Conservation (phyloP, 2,888 invertebrate species). For the Lasioglossum figueresi region DNA sequence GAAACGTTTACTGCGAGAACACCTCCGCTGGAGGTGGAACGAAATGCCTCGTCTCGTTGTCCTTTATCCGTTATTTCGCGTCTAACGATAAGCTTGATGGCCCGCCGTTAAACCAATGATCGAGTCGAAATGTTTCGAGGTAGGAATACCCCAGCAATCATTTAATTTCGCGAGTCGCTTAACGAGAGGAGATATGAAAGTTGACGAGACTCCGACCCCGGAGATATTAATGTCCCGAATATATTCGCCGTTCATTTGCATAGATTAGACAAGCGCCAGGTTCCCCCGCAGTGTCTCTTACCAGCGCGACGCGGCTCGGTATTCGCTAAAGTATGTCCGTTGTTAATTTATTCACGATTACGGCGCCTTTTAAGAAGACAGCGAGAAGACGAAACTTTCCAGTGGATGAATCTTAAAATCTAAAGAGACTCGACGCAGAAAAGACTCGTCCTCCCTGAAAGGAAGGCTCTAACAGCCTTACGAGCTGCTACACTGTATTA, state of each 20-base stretch:
- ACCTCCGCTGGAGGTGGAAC: background rate
- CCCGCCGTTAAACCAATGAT: background rate
- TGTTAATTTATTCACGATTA: conserved; percentile 52
- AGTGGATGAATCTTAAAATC: conserved; percentile 28
- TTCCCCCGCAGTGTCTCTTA: background rate
- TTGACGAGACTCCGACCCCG: background rate
- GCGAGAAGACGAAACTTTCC: conserved; percentile 5
- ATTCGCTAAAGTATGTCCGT: conserved; percentile 15
- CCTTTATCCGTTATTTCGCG: background rate
- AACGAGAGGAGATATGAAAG: conserved; percentile 4
- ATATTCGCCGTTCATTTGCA: conserved; percentile 41
- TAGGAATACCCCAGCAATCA: background rate
- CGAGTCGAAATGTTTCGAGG: background rate
- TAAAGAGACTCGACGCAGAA: conserved; percentile 19
- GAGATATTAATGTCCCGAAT: conserved; percentile 17
- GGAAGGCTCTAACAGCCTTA: conserved; percentile 45
- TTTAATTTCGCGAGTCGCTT: conserved; percentile 17
- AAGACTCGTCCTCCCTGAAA: conserved; percentile 36
- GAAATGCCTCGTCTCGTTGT: background rate
- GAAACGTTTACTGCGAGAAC: background rate
- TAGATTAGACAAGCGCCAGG: conserved; percentile 32
- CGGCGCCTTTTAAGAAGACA: background rate
- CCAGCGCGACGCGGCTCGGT: background rate
- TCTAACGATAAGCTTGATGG: background rate
- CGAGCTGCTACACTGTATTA: conserved; percentile 38